Evolutionary conservation across 1,140 invertebrate genomes (phyloP), one percentile per base, ranked within the genome.

Genomic region (Drosophila micromelanica): DNA sequence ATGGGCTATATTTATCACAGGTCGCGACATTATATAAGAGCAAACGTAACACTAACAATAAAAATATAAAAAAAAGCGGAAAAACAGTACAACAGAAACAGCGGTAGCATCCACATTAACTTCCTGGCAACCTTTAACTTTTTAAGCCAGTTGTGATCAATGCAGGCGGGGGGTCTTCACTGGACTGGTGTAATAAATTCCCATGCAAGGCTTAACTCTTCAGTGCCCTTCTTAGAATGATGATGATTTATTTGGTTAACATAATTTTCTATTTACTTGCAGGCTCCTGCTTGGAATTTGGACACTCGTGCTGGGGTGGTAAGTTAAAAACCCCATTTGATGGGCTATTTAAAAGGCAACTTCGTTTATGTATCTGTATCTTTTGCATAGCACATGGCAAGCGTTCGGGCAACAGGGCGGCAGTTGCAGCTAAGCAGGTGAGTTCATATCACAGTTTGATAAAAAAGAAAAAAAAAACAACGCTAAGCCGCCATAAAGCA

Each of bases 271-370:
- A 48, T 74, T 54, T n/a, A 38, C 49, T 86, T 86, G 17, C 63
- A 91, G 90, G 90, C 71, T 91, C 90, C 55, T 91, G 90, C 40
- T 43, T 91, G 80, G 90, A 91, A 85, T 91, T 91, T 68, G 90
- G 90, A 73, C 90, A 91, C 54, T 91, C 90, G 1, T 91, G 90
- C 60, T 91, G 90, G 90, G 90, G 90, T 51, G 90, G 90, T 91
- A 76, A 90, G 90, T 90, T 52, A 2, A 15, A 9, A 11, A 11
- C 4, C 32, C 11, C n/a, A 38, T 54, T 43, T 38, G n/a, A 13
- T 12, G 5, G 12, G 3, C 0, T 30, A 17, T 32, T 17, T 1
- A 35, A 37, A 13, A 2, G 30, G 42, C 59, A 35, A 46, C 55
- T 75, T 51, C 7, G 32, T 65, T 68, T 69, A 0, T 37, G 35